phyloP scores from a whole-genome alignment of 2,113 vertebrate species.

The Recurvirostra avosetta region DNA sequence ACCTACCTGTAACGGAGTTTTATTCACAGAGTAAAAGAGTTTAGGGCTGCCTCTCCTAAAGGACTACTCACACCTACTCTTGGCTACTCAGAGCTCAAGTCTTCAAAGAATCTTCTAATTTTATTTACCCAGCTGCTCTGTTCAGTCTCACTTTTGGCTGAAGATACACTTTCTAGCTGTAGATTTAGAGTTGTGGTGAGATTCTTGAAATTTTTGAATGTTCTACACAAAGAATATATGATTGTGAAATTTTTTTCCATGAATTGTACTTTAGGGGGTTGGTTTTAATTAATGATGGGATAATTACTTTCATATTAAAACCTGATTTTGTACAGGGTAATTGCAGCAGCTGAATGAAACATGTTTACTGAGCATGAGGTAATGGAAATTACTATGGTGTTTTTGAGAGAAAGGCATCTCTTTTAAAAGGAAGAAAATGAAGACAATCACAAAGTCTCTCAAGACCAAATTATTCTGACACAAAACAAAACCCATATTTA shows the following conservation, averaged over 20 bases:
- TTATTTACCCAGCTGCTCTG: background rate
- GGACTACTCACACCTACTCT: background rate
- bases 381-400: conserved; percentile 42
- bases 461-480: conserved; percentile 3
- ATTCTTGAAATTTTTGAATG: background rate
- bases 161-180: background rate
- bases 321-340: conserved; percentile 18
- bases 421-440: background rate
- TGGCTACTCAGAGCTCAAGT: background rate
- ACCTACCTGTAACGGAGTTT: background rate
- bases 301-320: conserved; percentile 61
- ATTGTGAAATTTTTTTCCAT: background rate
- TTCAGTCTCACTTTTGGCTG: background rate
- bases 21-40: background rate
- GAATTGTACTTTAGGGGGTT: background rate
- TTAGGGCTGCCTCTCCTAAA: background rate
- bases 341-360: conserved; percentile 60
- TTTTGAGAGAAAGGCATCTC: background rate
- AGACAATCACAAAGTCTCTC: background rate
- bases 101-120: background rate
- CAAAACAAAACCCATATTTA: background rate
- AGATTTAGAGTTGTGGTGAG: background rate
- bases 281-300: conserved; percentile 23
- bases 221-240: background rate
- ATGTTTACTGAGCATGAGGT: conserved; percentile 47